Conservation (phyloP, 2,113 vertebrate genomes). For the Glareola pratincola region DNA sequence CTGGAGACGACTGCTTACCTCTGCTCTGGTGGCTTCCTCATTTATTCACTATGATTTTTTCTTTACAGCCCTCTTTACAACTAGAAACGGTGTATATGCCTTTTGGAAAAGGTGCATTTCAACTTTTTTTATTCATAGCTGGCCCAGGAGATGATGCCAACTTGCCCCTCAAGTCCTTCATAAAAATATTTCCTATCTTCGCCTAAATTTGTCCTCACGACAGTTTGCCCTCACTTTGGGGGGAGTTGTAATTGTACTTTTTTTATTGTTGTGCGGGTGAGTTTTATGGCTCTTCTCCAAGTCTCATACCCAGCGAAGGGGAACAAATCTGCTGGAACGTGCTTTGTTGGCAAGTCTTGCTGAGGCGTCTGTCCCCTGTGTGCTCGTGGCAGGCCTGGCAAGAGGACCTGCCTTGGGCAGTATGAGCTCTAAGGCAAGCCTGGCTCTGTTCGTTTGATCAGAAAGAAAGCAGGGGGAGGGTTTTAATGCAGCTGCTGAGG, state of each 20-base stretch:
- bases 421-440: constrained; percentile 12
- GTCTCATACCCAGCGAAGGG: not conserved
- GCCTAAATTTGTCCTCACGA: not conserved
- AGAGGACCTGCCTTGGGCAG: not conserved
- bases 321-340: not conserved
- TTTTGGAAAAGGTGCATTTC: not conserved
- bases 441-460: not conserved
- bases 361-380: not conserved
- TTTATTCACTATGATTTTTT: not conserved
- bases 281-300: not conserved
- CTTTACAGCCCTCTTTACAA: not conserved
- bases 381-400: not conserved
- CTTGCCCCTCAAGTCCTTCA: not conserved
- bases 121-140: not conserved
- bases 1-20: not conserved
- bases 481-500: constrained; percentile 62
- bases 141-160: not conserved
- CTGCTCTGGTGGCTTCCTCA: not conserved
- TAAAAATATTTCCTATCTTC: not conserved
- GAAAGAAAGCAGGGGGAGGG: constrained; percentile 61
- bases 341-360: not conserved
- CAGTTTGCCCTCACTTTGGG: not conserved
- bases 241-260: not conserved
- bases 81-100: not conserved
- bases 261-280: not conserved